phyloP scores from a whole-genome alignment of 1,140 invertebrate species.

The Cherax destructor region DNA sequence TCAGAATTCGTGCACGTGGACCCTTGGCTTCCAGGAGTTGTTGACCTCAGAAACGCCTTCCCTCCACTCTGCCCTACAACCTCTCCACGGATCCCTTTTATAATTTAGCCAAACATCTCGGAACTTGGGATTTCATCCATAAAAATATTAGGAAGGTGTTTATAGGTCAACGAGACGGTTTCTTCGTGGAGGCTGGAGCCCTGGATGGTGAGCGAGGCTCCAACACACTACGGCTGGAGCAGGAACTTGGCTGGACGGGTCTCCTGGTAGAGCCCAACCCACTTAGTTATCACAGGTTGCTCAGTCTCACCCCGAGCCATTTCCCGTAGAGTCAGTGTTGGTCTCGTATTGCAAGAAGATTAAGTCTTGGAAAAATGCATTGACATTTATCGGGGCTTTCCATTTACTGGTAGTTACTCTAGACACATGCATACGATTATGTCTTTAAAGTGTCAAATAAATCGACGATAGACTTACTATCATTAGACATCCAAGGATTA shows the following conservation, averaged over 20 bases:
- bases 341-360: neutral
- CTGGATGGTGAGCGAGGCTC: conserved; percentile 53
- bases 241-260: conserved; percentile 65
- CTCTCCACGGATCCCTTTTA: conserved; percentile 18
- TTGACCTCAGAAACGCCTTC: neutral
- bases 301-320: conserved; percentile 2
- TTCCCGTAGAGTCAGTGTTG: conserved; percentile 22
- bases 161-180: neutral
- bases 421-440: neutral
- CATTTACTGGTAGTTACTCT: conserved; percentile 4
- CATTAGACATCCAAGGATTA: conserved; percentile 77
- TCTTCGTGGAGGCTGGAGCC: conserved; percentile 59
- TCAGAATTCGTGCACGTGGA: neutral
- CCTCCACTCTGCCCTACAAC: conserved; percentile 31
- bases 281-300: conserved; percentile 31
- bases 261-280: conserved; percentile 68
- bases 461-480: conserved; percentile 77
- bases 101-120: neutral
- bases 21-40: neutral
- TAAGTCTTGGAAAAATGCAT: neutral
- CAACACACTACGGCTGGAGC: conserved; percentile 70
- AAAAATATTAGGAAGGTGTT: conserved; percentile 4
- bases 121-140: conserved; percentile 22
- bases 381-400: neutral
- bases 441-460: neutral